These are phyloP conservation scores for Phyto melanocephala DNA, from an alignment of 2,888 invertebrate species.

Conservation along the genomic window DNA sequence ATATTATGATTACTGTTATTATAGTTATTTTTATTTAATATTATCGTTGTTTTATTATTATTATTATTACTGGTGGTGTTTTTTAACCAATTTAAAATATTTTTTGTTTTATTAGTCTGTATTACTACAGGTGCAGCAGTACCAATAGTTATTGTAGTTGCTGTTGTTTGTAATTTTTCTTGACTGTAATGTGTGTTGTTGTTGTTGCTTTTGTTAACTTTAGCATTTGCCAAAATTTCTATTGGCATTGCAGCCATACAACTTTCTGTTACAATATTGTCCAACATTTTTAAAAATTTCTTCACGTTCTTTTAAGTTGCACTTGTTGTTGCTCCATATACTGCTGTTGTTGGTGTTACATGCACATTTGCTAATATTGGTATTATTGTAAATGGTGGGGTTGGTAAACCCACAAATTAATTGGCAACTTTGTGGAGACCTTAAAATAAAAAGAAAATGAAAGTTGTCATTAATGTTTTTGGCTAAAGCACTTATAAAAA, in stretches of 20 bases:
- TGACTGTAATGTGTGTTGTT: slow-evolving; percentile 30
- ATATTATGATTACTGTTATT: slow-evolving; percentile 41
- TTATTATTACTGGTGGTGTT: slow-evolving; percentile 57
- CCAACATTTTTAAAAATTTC: slow-evolving; percentile 66
- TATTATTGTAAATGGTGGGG: background rate
- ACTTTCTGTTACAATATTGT: slow-evolving; percentile 62
- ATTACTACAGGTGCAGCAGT: slow-evolving; percentile 29
- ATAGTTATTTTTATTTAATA: slow-evolving; percentile 53
- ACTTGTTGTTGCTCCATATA: slow-evolving; percentile 42
- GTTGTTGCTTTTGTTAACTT: slow-evolving; percentile 53
- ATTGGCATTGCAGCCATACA: slow-evolving; percentile 51
- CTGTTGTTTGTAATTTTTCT: slow-evolving; percentile 51
- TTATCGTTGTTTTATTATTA: background rate
- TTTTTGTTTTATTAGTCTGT: slow-evolving; percentile 72
- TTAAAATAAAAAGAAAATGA: slow-evolving; percentile 62
- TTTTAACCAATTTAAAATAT: slow-evolving; percentile 75
- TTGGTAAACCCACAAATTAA: slow-evolving; percentile 58
- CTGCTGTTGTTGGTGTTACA: slow-evolving; percentile 27
- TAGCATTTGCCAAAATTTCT: slow-evolving; percentile 64
- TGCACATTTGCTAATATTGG: slow-evolving; percentile 38
- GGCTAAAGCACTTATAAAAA: background rate
- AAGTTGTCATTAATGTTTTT: slow-evolving; percentile 42
- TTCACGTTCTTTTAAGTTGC: slow-evolving; percentile 66
- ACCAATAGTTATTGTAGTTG: background rate
- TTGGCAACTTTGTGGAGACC: slow-evolving; percentile 66